phyloP scores from a whole-genome alignment of 2,888 invertebrate genomes.

The Ametastegia equiseti region DNA sequence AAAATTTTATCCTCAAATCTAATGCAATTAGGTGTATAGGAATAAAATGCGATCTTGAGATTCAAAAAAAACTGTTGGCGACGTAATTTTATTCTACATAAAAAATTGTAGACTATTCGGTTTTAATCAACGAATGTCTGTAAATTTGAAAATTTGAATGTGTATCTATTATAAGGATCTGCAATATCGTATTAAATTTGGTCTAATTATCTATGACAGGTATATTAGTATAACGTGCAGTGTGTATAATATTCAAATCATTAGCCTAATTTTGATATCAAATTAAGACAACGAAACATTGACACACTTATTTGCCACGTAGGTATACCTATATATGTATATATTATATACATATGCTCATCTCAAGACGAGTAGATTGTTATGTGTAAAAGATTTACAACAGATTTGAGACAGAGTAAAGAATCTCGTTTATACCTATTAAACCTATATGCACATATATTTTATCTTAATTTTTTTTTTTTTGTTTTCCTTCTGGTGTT shows the following conservation, averaged over 20 bases:
- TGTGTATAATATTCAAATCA: background rate
- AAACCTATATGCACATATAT: background rate
- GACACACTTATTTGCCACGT: background rate
- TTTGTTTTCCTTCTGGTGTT: background rate
- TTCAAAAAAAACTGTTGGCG: no score
- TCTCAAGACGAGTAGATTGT: background rate
- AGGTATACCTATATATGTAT: no score
- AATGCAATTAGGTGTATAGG: no score
- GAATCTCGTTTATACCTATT: background rate
- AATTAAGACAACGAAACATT: slow-evolving; percentile 1
- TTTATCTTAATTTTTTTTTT: background rate
- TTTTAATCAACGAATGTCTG: no score
- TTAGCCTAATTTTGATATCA: slow-evolving; percentile 3
- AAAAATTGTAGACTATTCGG: no score
- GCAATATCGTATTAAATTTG: background rate
- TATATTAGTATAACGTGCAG: background rate
- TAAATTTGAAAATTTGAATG: no score
- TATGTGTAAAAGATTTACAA: background rate
- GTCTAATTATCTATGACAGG: background rate
- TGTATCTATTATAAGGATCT: no score
- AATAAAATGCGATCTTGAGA: no score
- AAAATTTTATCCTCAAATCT: no score
- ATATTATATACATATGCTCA: background rate
- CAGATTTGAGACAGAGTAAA: background rate
- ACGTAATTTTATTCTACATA: no score